Base-by-base conservation (phyloP, 2,797 vertebrate species). In the Sebastiscus tertius region DNA sequence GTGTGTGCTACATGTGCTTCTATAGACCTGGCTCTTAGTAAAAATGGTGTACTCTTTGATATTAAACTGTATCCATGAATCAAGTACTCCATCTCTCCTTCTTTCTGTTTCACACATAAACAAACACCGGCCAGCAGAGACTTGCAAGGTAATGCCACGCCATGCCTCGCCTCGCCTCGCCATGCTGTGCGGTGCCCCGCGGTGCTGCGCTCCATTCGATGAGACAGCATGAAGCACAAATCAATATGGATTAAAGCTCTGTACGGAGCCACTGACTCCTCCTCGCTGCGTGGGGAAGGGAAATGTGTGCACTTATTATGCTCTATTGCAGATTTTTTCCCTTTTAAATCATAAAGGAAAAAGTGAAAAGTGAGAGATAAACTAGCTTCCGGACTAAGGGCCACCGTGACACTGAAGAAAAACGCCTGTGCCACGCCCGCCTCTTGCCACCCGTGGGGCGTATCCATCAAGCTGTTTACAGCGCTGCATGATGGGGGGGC, bases 231-330 rank as follows among this genome's bases (percentile, higher is more conserved):
- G 95, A 90, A 84, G 89, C 72, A 84, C 81, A 84, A 91, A 96
- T 96, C 95, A 90, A 96, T 96, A 92, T 84, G 93, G 94, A 96
- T 96, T 96, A 96, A 93, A 93, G 84, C 88, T 87, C 91, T 87
- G 86, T 80, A 63, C 85, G 89, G 87, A 87, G 87, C 68, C 75
- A 58, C 90, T 29, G 75, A 79, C 64, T 84, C 85, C 78, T 80
- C 77, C 58, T 74, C 72, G 4, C 31, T 71, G 72, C 34, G 20
- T 54, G 75, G 42, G 52, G 20, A 56, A 77, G 49, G 56, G 72
- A 80, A 81, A 88, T 4, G 20, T 60, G 72, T 66, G 39, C 39
- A 78, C 33, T 75, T 75, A 69, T 77, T 74, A 86, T 73, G 64
- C 75, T 63, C 36, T 72, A 83, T 77, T 72, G 71, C 63, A 65